Evolutionary conservation across 2,797 vertebrate genomes (phyloP).

Genomic region (Spinus pinus): DNA sequence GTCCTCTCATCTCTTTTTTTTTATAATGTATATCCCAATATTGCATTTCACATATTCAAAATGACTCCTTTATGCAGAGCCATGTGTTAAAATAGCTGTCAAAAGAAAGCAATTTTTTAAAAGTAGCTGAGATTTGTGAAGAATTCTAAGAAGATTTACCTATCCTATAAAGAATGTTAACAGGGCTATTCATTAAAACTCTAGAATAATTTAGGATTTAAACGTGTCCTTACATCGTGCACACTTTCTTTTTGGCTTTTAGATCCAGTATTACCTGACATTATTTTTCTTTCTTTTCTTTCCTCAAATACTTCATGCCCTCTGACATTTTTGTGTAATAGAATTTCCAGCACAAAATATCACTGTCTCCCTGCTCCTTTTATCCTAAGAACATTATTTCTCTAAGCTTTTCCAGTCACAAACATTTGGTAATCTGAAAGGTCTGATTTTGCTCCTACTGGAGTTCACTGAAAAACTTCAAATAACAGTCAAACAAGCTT

Average conservation of each 20-base stretch:
- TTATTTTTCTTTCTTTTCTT: not conserved
- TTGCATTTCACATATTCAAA: conserved; percentile 2
- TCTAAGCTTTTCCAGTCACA: conserved; percentile 1
- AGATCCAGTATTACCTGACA: not conserved
- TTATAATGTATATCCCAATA: not conserved
- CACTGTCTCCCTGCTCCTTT: not conserved
- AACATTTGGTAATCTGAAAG: not conserved
- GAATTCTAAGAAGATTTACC: conserved; percentile 35
- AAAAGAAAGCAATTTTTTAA: not conserved
- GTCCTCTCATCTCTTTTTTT: conserved; percentile 7
- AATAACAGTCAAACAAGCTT: not conserved
- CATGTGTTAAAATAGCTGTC: conserved; percentile 4
- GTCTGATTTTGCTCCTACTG: not conserved
- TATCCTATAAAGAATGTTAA: not conserved
- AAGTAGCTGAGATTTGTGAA: not conserved
- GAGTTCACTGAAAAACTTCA: not conserved
- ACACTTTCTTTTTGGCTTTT: not conserved
- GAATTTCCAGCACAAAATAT: conserved; percentile 39
- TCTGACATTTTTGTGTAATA: conserved; percentile 27
- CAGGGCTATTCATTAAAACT: conserved; percentile 15
- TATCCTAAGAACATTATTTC: conserved; percentile 36
- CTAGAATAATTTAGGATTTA: conserved; percentile 16
- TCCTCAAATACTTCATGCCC: not conserved
- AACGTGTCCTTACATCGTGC: not conserved
- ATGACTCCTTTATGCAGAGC: not conserved